phyloP scores from a whole-genome alignment of 2,113 vertebrate species.

The Polypterus senegalus region DNA sequence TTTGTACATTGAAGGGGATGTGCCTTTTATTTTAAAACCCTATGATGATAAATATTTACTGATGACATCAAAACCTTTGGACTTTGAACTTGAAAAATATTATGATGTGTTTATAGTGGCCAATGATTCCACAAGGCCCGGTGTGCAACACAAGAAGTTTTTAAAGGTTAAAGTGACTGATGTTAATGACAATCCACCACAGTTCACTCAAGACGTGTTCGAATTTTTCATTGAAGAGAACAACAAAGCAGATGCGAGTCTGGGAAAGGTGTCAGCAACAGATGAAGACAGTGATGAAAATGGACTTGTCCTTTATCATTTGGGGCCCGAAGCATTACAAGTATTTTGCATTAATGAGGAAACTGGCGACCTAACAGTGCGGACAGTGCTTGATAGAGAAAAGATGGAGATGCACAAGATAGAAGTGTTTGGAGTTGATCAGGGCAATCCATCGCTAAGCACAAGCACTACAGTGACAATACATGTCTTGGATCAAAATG shows the following conservation, averaged over 20 bases:
- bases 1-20: slow-evolving; percentile 41
- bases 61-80: slow-evolving; percentile 49
- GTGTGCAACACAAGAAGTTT: slow-evolving; percentile 16
- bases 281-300: slow-evolving; percentile 43
- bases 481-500: slow-evolving; percentile 48
- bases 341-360: slow-evolving; percentile 36
- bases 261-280: slow-evolving; percentile 35
- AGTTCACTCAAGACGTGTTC: slow-evolving; percentile 35
- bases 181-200: slow-evolving; percentile 49
- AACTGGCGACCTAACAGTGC: slow-evolving; percentile 38
- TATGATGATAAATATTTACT: slow-evolving; percentile 52
- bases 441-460: slow-evolving; percentile 39
- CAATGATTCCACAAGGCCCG: slow-evolving; percentile 12
- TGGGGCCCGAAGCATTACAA: slow-evolving; percentile 23
- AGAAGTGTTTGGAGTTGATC: slow-evolving; percentile 42
- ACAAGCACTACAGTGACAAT: slow-evolving; percentile 29
- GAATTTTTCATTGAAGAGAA: slow-evolving; percentile 44
- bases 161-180: slow-evolving; percentile 43
- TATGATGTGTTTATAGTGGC: slow-evolving; percentile 39
- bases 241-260: slow-evolving; percentile 31
- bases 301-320: slow-evolving; percentile 38
- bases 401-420: slow-evolving; percentile 33
- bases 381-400: slow-evolving; percentile 44
- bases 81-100: slow-evolving; percentile 43
- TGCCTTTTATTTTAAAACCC: slow-evolving; percentile 43